Conservation (phyloP, 2,113 vertebrate genomes). For the Turnix velox region DNA sequence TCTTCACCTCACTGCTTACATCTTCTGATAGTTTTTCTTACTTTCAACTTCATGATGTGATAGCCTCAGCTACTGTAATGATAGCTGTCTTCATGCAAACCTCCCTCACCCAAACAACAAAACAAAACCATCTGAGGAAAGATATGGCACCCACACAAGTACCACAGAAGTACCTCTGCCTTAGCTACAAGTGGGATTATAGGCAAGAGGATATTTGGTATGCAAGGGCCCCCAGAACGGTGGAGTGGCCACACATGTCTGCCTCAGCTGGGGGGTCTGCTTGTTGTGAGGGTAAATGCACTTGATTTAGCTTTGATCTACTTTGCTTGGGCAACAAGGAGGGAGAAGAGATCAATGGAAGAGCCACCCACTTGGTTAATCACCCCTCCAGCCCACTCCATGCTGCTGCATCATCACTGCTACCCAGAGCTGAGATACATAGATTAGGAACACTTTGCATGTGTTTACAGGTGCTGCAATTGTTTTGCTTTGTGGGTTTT, state of each 20-base stretch:
- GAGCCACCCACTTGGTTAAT: background rate
- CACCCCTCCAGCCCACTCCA: background rate
- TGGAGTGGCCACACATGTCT: background rate
- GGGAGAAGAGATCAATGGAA: slow-evolving; percentile 12
- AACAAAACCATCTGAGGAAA: slow-evolving; percentile 3
- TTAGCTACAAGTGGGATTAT: background rate
- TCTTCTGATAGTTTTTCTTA: background rate
- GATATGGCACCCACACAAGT: background rate
- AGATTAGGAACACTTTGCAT: slow-evolving; percentile 18
- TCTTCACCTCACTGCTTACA: background rate
- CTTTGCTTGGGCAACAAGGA: slow-evolving; percentile 26
- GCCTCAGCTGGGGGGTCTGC: background rate
- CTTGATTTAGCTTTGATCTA: slow-evolving; percentile 2
- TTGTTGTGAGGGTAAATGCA: background rate
- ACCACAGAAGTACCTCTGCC: background rate
- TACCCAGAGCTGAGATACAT: background rate
- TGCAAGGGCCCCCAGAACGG: background rate
- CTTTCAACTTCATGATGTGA: background rate
- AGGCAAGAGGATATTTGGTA: background rate
- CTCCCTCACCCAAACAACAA: background rate
- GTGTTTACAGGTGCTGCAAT: slow-evolving; percentile 28
- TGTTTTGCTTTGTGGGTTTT: background rate
- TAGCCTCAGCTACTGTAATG: background rate
- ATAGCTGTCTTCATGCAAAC: background rate
- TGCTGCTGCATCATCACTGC: background rate